Evolutionary conservation across 2,888 invertebrate genomes (phyloP).

Genomic region (Gymnoscelis rufifasciata): DNA sequence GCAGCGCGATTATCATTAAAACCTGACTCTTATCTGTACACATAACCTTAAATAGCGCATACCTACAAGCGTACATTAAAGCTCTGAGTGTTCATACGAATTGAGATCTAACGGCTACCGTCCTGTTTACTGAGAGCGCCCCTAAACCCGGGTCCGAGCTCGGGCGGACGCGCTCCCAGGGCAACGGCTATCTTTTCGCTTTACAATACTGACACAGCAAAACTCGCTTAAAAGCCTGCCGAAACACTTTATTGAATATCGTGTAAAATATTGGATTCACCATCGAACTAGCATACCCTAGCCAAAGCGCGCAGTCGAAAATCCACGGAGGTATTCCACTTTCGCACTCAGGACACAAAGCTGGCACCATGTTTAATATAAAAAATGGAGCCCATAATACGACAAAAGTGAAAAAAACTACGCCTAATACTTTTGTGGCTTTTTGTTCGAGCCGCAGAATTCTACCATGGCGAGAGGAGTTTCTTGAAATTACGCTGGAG

Average conservation of each 20-base stretch:
- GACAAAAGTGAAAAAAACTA: conserved; percentile 96
- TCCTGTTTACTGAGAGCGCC: conserved; percentile 73
- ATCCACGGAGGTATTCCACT: conserved; percentile 86
- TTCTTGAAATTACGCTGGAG: conserved; percentile 89
- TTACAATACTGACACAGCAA: conserved; percentile 86
- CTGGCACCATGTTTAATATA: conserved; percentile 91
- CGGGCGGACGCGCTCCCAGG: conserved; percentile 74
- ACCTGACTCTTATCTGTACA: not conserved
- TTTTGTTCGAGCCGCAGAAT: conserved; percentile 95
- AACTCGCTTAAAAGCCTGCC: conserved; percentile 93
- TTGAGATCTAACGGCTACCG: conserved; percentile 65
- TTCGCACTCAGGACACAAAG: conserved; percentile 89
- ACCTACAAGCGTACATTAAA: conserved; percentile 50
- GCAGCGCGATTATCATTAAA: too few relatives aligned
- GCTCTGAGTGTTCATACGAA: conserved; percentile 60
- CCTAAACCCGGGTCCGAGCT: conserved; percentile 66
- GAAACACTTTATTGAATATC: conserved; percentile 95
- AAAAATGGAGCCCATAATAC: conserved; percentile 98
- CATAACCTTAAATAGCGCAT: conserved; percentile 28
- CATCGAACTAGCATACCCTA: conserved; percentile 96
- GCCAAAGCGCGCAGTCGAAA: conserved; percentile 93
- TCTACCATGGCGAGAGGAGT: conserved; percentile 89
- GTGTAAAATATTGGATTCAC: conserved; percentile 98
- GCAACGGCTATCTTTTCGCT: conserved; percentile 68
- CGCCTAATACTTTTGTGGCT: conserved; percentile 96